Base-by-base conservation (phyloP, 2,888 invertebrate species). In the Lordiphosa andalusiaca region DNA sequence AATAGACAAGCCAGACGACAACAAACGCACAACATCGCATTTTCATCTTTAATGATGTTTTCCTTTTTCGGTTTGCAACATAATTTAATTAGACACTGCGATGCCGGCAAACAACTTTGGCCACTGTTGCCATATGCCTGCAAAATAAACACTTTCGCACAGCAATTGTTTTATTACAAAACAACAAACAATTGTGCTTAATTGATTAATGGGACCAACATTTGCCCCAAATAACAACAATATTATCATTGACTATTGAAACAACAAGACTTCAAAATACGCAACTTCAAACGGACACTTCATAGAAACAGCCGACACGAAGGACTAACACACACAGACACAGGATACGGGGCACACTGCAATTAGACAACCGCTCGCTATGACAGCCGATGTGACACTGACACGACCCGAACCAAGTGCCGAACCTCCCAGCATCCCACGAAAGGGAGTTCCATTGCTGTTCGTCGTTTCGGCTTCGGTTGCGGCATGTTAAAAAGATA, bases 361-460 rank as follows among this genome's bases (percentile, higher is more conserved):
- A 37, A 21, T 33, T 25, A 21, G 23, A 60, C 55, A 67, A 65
- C 76, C 73, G 53, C 63, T 40, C 76, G 56, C 46, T 53, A 66
- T 57, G 61, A 71, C 67, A 71, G 66, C 71, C 77, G 69, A 75
- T 67, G 75, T 74, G 67, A 67, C 69, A 84, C 86, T 84, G 70
- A 69, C 54, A 37, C 38, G 56, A 38, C 33, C n/a, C 37, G 23
- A 36, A 7, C 38, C 7, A 23, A 7, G 12, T 0, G 21, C 23
- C 59, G 59, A 44, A 33, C 25, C 7, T 12, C 7, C 44, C 47
- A 58, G 57, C 64, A 67, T 40, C 19, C 37, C 10, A 30, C 54
- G 36, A 12, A 40, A 37, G 16, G 40, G 23, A 12, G 13, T 37
- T 36, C 39, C 35, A 39, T 35, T 38, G 23, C 44, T 41, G 35